Percentiles rank a stretch among this genome's conserved stretches.
Evolutionary conservation across 2,113 vertebrate species (phyloP).

Genomic region (Triplophysa tibetana): DNA sequence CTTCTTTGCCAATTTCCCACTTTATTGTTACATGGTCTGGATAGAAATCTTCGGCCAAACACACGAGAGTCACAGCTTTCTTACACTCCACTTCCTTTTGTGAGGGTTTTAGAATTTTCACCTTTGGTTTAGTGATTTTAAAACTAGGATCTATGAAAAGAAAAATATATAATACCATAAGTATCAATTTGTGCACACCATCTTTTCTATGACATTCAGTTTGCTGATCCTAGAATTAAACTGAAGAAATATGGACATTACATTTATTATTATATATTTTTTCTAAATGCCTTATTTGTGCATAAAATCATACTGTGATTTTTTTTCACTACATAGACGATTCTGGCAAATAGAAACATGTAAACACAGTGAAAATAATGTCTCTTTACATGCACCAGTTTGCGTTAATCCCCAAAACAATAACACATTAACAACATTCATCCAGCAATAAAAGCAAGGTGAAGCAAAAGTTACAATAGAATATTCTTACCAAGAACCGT

Average conservation of each 20-base stretch:
- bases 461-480: not conserved
- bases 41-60: constrained; percentile 74
- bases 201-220: too few species aligned
- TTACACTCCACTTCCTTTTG: constrained; percentile 61
- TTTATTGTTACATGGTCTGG: constrained; percentile 74
- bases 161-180: not conserved
- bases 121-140: constrained; percentile 28
- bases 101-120: constrained; percentile 71
- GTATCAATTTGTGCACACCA: not conserved
- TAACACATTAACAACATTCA: not conserved
- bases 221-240: not conserved
- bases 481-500: constrained; percentile 31
- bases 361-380: not conserved
- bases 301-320: too few species aligned
- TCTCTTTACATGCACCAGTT: not conserved
- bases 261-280: too few species aligned
- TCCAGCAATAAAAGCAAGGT: not conserved
- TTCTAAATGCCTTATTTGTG: too few species aligned
- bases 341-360: not conserved
- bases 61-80: constrained; percentile 70
- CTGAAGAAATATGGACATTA: not conserved
- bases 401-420: too few species aligned
- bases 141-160: not conserved
- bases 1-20: constrained; percentile 68
- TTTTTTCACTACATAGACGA: not conserved